These are phyloP conservation scores for Garra rufa DNA, from an alignment of 2,113 vertebrate genomes.

Conservation along the genomic window DNA sequence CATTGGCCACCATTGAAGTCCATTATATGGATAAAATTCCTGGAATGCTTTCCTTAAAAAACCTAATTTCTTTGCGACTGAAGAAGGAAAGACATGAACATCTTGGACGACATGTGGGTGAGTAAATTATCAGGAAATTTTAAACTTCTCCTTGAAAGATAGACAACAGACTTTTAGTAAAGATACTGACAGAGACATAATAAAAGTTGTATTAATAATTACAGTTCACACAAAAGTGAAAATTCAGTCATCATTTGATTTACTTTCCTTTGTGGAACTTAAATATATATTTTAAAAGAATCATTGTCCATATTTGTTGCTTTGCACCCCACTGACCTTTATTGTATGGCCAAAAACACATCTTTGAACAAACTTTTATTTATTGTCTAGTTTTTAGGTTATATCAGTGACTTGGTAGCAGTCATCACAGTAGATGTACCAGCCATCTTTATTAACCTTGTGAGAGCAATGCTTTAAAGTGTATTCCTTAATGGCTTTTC, in stretches of 20 bases:
- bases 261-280: neutral
- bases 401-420: neutral
- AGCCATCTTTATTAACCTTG: neutral
- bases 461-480: neutral
- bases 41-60: no score
- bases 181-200: neutral
- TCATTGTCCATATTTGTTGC: neutral
- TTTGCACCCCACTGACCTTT: neutral
- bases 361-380: neutral
- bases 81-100: no score
- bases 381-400: neutral
- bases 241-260: neutral
- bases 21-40: no score
- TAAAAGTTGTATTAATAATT: neutral
- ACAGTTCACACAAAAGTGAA: neutral
- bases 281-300: no score
- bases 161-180: neutral
- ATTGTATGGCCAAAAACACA: neutral
- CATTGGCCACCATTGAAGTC: no score
- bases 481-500: conserved; percentile 9
- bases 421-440: neutral
- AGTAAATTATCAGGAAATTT: no score
- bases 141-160: neutral
- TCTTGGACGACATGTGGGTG: no score
- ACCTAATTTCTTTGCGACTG: no score